phyloP scores from a whole-genome alignment of 2,888 invertebrate species.

The Macaria notata region DNA sequence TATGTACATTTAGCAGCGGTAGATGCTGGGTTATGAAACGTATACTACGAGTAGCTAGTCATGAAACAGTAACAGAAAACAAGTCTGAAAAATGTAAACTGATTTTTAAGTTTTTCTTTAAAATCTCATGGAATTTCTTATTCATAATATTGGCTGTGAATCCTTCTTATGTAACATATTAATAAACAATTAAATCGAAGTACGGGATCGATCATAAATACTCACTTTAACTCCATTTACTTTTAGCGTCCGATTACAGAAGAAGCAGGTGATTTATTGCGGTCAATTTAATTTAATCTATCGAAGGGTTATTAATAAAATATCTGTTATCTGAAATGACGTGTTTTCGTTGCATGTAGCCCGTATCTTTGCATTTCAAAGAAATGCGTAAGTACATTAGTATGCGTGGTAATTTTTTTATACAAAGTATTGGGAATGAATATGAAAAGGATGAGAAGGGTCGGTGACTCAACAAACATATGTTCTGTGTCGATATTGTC shows the following conservation, averaged over 20 bases:
- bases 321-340: conserved; percentile 10
- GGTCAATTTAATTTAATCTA: conserved; percentile 20
- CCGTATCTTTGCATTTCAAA: conserved; percentile 18
- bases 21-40: too few relatives aligned
- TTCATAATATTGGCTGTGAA: too few relatives aligned
- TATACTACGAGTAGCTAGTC: too few relatives aligned
- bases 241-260: not conserved
- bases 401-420: conserved; percentile 12
- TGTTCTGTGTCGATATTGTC: conserved; percentile 21
- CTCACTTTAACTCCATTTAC: not conserved
- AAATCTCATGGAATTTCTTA: too few relatives aligned
- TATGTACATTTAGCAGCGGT: too few relatives aligned
- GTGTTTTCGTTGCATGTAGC: conserved; percentile 9
- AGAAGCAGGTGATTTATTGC: conserved; percentile 16
- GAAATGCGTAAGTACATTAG: conserved; percentile 12
- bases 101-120: too few relatives aligned
- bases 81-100: too few relatives aligned
- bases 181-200: not conserved
- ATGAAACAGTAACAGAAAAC: too few relatives aligned
- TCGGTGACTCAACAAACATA: conserved; percentile 34
- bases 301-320: conserved; percentile 15
- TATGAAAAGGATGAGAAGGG: conserved; percentile 43
- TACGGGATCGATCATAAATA: too few relatives aligned
- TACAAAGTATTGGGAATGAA: conserved; percentile 23
- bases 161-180: not conserved